Percentiles rank a stretch among this genome's conserved stretches.
These are phyloP conservation scores for Chrysodeixis includens DNA, from an alignment of 2,888 invertebrate species.

Conservation along the genomic window DNA sequence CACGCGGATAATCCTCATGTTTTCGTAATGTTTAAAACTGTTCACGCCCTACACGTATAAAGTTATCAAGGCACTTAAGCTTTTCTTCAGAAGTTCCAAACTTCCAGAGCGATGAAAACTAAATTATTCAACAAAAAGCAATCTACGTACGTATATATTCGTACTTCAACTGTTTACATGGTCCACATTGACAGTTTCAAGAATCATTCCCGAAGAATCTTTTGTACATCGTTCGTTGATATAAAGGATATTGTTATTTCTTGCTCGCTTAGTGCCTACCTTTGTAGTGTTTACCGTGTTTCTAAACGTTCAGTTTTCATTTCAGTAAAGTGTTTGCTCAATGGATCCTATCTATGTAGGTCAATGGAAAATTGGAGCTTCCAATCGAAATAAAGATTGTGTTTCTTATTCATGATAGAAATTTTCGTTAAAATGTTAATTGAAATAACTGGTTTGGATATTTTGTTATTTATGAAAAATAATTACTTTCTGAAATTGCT, in stretches of 20 bases:
- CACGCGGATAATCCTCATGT: conserved; percentile 14
- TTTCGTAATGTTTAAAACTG: conserved; percentile 23
- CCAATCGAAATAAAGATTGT: conserved; percentile 38
- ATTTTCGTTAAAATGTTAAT: conserved; percentile 6
- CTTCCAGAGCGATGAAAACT: conserved; percentile 22
- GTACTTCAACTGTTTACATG: conserved; percentile 65
- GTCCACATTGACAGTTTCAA: conserved; percentile 64
- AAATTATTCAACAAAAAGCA: conserved; percentile 53
- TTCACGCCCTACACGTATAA: conserved; percentile 21
- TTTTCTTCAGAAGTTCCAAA: conserved; percentile 26
- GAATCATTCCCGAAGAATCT: conserved; percentile 50
- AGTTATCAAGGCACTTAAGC: conserved; percentile 35
- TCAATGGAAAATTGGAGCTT: conserved; percentile 59
- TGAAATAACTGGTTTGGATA: conserved; percentile 15
- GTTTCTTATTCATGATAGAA: conserved; percentile 35
- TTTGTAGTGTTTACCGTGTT: conserved; percentile 66
- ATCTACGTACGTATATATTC: conserved; percentile 57
- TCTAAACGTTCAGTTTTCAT: conserved; percentile 66
- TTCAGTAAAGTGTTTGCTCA: conserved; percentile 65
- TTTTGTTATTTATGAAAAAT: conserved; percentile 5
- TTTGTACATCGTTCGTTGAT: conserved; percentile 54
- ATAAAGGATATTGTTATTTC: conserved; percentile 73
- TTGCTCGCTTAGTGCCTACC: conserved; percentile 67
- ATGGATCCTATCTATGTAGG: conserved; percentile 67
- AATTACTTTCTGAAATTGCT: neutral